Percentiles rank a stretch among this genome's conserved stretches.
These are phyloP conservation scores for Drosophila lacteicornis DNA, from an alignment of 1,140 invertebrate genomes.

Conservation along the genomic window DNA sequence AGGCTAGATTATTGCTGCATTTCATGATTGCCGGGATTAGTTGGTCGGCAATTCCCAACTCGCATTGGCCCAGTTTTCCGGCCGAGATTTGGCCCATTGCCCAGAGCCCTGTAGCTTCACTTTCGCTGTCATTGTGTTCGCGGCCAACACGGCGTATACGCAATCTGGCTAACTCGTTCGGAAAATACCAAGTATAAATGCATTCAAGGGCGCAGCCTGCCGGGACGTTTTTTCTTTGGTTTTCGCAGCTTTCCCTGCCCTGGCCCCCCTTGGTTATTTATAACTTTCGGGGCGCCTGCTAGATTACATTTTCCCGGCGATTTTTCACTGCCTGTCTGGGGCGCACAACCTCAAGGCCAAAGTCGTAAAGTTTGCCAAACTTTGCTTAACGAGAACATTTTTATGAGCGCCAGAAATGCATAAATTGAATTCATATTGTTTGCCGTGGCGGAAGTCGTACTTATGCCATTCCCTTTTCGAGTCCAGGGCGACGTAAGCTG, in stretches of 20 bases:
- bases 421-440: slow-evolving; percentile 38
- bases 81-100: slow-evolving; percentile 50
- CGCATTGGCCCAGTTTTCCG: slow-evolving; percentile 49
- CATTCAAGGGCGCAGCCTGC: slow-evolving; percentile 68
- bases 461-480: background rate
- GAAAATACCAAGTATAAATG: slow-evolving; percentile 43
- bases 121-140: slow-evolving; percentile 29
- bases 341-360: slow-evolving; percentile 55
- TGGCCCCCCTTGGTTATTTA: slow-evolving; percentile 56
- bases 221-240: slow-evolving; percentile 7
- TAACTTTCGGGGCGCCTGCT: slow-evolving; percentile 58
- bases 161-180: slow-evolving; percentile 31
- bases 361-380: slow-evolving; percentile 71
- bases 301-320: slow-evolving; percentile 63
- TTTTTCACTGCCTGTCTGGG: slow-evolving; percentile 55
- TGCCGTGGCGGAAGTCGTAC: slow-evolving; percentile 12
- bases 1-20: slow-evolving; percentile 18
- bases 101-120: slow-evolving; percentile 41
- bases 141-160: slow-evolving; percentile 36
- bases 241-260: slow-evolving; percentile 29
- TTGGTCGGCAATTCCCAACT: slow-evolving; percentile 42
- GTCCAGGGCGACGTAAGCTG: slow-evolving; percentile 6
- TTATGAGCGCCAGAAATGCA: slow-evolving; percentile 48
- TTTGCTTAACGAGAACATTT: slow-evolving; percentile 64
- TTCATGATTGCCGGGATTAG: slow-evolving; percentile 49